A percentile compares a stretch with the other conserved stretches of the same genome.
Conservation (phyloP, 2,797 vertebrate genomes). For the Gymnoscopelus microlampas region DNA sequence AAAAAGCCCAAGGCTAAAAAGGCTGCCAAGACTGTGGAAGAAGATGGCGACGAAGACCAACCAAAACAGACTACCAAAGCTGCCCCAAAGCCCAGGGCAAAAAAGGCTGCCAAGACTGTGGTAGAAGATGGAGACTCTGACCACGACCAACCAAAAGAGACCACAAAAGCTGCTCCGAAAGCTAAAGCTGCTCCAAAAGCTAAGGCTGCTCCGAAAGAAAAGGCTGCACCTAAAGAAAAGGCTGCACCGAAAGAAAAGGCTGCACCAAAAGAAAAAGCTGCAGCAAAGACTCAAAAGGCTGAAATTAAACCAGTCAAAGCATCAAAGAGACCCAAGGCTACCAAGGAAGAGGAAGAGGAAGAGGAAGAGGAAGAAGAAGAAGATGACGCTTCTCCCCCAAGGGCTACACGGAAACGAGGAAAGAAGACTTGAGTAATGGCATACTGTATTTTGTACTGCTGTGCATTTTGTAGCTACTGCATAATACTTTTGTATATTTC, state of each 20-base stretch:
- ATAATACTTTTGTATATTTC: neutral
- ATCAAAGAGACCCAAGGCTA: constrained; percentile 12
- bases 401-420: constrained; percentile 60
- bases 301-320: too few relatives aligned
- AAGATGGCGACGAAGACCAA: constrained; percentile 9
- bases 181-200: constrained; percentile 37
- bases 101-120: neutral
- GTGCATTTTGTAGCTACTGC: constrained; percentile 2
- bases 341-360: neutral
- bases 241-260: neutral
- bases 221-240: constrained; percentile 19
- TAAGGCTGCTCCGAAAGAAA: constrained; percentile 31
- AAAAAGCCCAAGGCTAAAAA: constrained; percentile 78
- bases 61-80: constrained; percentile 48
- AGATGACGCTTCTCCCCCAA: constrained; percentile 25
- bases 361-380: neutral
- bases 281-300: too few relatives aligned
- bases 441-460: constrained; percentile 12
- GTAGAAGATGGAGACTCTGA: neutral
- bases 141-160: constrained; percentile 43
- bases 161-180: constrained; percentile 39
- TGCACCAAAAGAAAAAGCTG: neutral
- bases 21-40: neutral
- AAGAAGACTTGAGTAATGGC: constrained; percentile 54
- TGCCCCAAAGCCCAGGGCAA: constrained; percentile 14